Evolutionary conservation across 2,113 vertebrate genomes (phyloP).

Genomic region (Stegostoma tigrinum): DNA sequence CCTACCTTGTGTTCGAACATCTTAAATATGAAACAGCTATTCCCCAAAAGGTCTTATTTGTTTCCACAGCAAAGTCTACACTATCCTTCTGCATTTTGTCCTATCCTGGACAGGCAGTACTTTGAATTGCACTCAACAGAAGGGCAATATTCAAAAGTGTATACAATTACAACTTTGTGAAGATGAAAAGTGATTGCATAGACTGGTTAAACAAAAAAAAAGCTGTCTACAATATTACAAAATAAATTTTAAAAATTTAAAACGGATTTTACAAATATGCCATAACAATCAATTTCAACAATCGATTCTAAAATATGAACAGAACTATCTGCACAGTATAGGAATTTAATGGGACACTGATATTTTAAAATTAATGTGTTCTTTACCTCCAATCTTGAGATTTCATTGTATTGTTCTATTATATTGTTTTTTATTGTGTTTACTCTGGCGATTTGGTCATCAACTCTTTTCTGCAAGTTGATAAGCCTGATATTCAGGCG

Average conservation of each 20-base stretch:
- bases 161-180: background rate
- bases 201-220: background rate
- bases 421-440: background rate
- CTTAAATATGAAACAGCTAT: background rate
- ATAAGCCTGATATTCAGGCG: background rate
- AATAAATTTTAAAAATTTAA: background rate
- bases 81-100: background rate
- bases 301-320: background rate
- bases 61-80: background rate
- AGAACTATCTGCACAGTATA: background rate
- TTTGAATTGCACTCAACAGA: background rate
- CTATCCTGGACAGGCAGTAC: background rate
- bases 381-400: slow-evolving; percentile 9
- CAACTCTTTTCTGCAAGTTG: background rate
- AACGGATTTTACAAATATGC: background rate
- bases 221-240: background rate
- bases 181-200: background rate
- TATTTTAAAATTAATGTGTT: background rate
- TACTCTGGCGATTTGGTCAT: background rate
- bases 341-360: background rate
- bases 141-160: background rate
- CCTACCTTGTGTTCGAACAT: background rate
- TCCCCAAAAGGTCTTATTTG: background rate
- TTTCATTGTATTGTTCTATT: background rate
- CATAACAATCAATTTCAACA: background rate